Conservation (phyloP, 53 echinoderm and acorn worm genomes). For the Apostichopus leukothele region DNA sequence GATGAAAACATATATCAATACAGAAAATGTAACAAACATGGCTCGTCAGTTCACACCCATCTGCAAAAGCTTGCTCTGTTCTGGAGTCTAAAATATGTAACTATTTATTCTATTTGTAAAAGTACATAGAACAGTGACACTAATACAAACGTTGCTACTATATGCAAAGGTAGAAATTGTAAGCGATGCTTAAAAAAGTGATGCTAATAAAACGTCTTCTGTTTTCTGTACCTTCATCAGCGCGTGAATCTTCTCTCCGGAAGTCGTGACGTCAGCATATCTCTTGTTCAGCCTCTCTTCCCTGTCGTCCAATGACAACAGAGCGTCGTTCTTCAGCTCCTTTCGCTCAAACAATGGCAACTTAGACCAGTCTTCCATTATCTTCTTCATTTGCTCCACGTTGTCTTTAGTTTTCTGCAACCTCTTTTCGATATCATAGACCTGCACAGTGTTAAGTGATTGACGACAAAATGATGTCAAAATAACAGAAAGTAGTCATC, state of each 20-base stretch:
- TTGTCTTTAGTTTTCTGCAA: slow-evolving; percentile 87
- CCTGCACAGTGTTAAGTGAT: slow-evolving; percentile 18
- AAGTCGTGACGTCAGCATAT: slow-evolving; percentile 73
- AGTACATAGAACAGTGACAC: neutral
- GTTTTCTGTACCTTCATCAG: slow-evolving; percentile 73
- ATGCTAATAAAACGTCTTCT: neutral
- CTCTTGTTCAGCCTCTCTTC: slow-evolving; percentile 75
- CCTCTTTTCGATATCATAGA: slow-evolving; percentile 82
- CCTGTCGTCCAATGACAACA: slow-evolving; percentile 83
- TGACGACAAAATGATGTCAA: too few relatives aligned
- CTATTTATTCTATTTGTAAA: too few relatives aligned
- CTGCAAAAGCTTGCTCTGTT: too few relatives aligned
- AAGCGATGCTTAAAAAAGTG: neutral
- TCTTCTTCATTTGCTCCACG: slow-evolving; percentile 87
- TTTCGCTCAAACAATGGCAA: slow-evolving; percentile 88
- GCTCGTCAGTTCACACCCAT: too few relatives aligned
- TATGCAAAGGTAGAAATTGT: too few relatives aligned
- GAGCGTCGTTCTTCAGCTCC: slow-evolving; percentile 81
- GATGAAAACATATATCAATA: too few relatives aligned
- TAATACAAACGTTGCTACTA: neutral
- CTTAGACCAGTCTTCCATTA: slow-evolving; percentile 93
- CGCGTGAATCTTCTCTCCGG: slow-evolving; percentile 85
- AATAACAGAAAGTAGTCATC: too few relatives aligned
- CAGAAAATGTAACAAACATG: too few relatives aligned
- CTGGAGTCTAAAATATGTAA: too few relatives aligned